Evolutionary conservation across 1,140 invertebrate genomes (phyloP).

Genomic region (Heliconius nattereri): DNA sequence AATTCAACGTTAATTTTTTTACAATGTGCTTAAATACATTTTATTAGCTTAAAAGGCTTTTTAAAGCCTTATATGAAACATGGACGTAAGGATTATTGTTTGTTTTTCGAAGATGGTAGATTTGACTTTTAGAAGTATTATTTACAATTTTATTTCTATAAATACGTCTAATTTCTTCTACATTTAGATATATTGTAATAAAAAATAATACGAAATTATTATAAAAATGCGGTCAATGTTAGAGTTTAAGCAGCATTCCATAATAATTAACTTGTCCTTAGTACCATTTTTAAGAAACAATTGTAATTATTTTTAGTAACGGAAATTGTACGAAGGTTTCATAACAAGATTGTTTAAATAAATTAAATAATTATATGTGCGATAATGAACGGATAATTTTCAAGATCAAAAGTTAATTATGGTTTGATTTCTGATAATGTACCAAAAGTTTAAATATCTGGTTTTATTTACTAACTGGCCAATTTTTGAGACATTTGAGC

Average conservation of each 20-base stretch:
- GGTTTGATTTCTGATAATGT: not conserved
- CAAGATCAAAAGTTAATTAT: not conserved
- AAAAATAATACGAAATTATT: not conserved
- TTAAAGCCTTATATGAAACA: not conserved
- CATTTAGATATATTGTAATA: not conserved
- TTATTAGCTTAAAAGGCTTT: conserved; percentile 10
- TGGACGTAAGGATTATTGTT: not conserved
- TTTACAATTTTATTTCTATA: not conserved
- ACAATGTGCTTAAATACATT: conserved; percentile 4
- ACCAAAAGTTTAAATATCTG: not conserved
- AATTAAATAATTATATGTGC: not conserved
- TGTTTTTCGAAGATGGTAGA: not conserved
- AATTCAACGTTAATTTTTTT: conserved; percentile 9
- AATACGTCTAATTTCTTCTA: not conserved
- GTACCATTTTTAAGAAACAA: conserved; percentile 12
- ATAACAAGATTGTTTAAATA: not conserved
- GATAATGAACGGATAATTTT: not conserved
- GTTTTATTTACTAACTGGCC: not conserved
- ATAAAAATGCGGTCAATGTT: conserved; percentile 11
- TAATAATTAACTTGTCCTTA: conserved; percentile 12
- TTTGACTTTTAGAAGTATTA: too few species aligned
- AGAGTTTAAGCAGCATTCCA: conserved; percentile 17
- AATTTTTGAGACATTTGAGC: too few species aligned
- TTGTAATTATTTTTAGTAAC: conserved; percentile 10
- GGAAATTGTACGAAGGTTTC: not conserved